Evolutionary conservation across 1,140 invertebrate species (phyloP), one percentile per base, ranked within the genome.

Genomic region (Diabrotica undecimpunctata): DNA sequence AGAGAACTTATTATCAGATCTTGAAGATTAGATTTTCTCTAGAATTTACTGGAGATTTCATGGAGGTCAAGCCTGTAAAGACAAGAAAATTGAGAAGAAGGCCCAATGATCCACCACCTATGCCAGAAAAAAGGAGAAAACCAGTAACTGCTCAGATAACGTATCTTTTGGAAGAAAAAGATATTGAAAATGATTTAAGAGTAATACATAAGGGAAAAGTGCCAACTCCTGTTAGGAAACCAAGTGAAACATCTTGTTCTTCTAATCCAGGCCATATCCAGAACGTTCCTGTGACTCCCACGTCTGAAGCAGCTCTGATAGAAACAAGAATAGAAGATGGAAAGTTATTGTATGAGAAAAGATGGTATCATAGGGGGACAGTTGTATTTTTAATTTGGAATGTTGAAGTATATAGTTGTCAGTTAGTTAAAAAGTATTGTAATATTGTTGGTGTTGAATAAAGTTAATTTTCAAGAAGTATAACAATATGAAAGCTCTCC

Each of bases 291-390:
- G 51, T 81, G 41, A 35, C 41, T 12, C 64, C 53, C 6, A 36
- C 61, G 0, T 70, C 69, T 51, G 81, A 84, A 62, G 69, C 78
- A 5, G 76, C 84, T 61, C 77, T 85, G 36, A 83, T 86, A 37
- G 94, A 96, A 74, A 92, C 91, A 11, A 86, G 89, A 72, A 95
- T 97, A 72, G 95, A 97, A 81, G 94, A 97, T 83, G 95, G 95
- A 60, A 95, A 96, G 83, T 81, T 98, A 54, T 84, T 93, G 72
- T 97, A 94, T 82, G 95, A 98, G 80, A 88, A 93, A 72, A 85
- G 93, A 80, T 98, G 95, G 95, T 97, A 91, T 81, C 94, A 96
- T 78, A 85, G n/a, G 95, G 65, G 95, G 95, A 4, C 94, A 97
- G 80, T 89, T 91, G 66, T n/a, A n/a, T n/a, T n/a, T n/a, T n/a